Base-by-base conservation (phyloP, 2,113 vertebrate species). In the Irena cyanogastra region DNA sequence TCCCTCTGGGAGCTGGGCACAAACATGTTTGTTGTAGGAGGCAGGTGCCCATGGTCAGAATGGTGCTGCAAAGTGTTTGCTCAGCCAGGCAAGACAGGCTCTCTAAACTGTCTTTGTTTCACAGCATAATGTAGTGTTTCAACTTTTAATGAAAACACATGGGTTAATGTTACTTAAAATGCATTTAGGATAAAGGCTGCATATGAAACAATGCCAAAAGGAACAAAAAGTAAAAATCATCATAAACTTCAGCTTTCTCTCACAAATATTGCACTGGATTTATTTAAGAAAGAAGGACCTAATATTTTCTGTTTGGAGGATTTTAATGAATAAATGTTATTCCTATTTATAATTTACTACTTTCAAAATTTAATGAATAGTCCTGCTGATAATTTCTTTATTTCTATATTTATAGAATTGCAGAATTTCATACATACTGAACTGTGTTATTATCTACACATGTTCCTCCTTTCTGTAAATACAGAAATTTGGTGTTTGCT, bases 401-500 rank as follows among this genome's bases (percentile, higher is more conserved):
- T 97, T 96, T 94, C 95, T 97, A 77, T 94, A 96, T 97, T 95
- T 97, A 97, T 92, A 97, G 93, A 95, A 93, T 95, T 93, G 85
- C 70, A 93, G 93, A 92, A 87, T 91, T 95, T 96, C 89, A 66
- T 90, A 94, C 68, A 95, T 88, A 95, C 90, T 49, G 92, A 94
- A 87, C 88, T 87, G 52, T 77, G 63, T 95, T 93, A 83, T 95
- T 96, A 96, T 93, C 95, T 96, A 93, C 95, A 87, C 96, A 94
- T 93, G 93, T 89, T 95, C 60, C 0, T 42, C 91, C 90, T 97
- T 97, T 97, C 95, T 96, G 93, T 96, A 98, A 97, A 97, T 95
- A 98, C 68, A 94, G 94, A 97, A 97, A 97, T 97, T 96, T 97
- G 95, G 96, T 97, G 96, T 96, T 98, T 97, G 95, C 97, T 89